phyloP scores from a whole-genome alignment of 2,797 vertebrate genomes.

The Holocentrus rufus region DNA sequence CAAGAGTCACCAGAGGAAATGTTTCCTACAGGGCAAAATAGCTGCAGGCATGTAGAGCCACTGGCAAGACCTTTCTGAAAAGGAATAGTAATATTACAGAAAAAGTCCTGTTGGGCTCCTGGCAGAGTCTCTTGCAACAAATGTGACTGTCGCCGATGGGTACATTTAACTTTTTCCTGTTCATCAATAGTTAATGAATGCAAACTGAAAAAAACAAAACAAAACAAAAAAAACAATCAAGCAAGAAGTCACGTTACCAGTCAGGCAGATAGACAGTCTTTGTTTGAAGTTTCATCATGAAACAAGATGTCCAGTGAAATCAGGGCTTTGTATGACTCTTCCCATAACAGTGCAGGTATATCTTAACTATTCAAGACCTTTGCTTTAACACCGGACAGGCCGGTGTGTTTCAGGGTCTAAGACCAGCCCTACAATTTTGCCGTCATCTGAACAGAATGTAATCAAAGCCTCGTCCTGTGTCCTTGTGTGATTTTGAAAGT shows the following conservation, averaged over 20 bases:
- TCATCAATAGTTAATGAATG: conserved; percentile 48
- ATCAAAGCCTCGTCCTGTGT: no score
- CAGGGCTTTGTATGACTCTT: no score
- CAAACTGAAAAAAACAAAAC: no score
- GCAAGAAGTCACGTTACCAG: not conserved
- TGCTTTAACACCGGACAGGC: no score
- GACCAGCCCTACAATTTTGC: no score
- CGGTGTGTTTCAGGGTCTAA: no score
- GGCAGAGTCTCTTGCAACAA: conserved; percentile 59
- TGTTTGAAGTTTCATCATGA: not conserved
- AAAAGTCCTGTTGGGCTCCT: conserved; percentile 53
- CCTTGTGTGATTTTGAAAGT: no score
- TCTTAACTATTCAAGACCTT: no score
- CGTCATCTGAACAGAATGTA: no score
- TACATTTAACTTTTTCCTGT: conserved; percentile 54
- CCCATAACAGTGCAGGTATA: no score
- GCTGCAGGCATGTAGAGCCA: conserved; percentile 67
- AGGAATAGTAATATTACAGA: conserved; percentile 49
- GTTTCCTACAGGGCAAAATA: conserved; percentile 76
- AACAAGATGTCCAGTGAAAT: not conserved
- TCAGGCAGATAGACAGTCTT: not conserved
- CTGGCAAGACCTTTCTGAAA: conserved; percentile 61
- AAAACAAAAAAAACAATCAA: not conserved
- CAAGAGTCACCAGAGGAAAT: conserved; percentile 68
- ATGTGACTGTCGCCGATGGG: conserved; percentile 53